Base-by-base conservation (phyloP, 1,140 invertebrate species). In the Drosophila chauvacae region DNA sequence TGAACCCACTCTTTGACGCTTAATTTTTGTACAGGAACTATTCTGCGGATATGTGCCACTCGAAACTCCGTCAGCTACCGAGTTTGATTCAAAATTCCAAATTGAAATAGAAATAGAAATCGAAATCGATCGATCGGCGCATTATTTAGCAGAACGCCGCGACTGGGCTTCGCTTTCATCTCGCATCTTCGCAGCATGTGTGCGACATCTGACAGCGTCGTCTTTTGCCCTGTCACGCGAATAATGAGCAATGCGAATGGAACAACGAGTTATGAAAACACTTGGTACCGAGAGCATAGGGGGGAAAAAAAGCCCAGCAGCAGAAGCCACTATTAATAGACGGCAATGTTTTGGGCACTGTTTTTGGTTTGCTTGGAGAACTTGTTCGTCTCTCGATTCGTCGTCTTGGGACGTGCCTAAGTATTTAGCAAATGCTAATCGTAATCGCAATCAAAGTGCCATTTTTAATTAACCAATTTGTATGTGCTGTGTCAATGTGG, bases 391-490 rank as follows among this genome's bases (percentile, higher is more conserved):
- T 10, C 13, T 37, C 61, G 20, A 45, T 45, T 61, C 23, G 23
- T 23, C n/a, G 20, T 20, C 62, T 20, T 63, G 58, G 58, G 28
- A 66, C 63, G 63, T 66, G 63, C 57, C 7, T n/a, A 42, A 37
- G 63, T 47, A 62, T 33, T 66, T 66, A 47, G 42, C 64, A 14
- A 39, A 56, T 47, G 30, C 23, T 26, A 45, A 65, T 69, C n/a
- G 64, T 20, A 45, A 71, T 71, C 42, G 48, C 39, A 68, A 69
- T 69, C 42, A 2, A 56, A 70, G 62, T 55, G 50, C 33, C 50
- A 56, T 58, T 76, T 66, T 79, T 86, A 86, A 86, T 86, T 81
- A 87, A 87, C 70, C 82, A 74, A 87, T 86, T 86, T 86, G 82
- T 86, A 86, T 87, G 74, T 58, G 83, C 57, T 39, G 83, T 68